Conservation (phyloP, 1,140 invertebrate species). For the Xylocopa sonorina region DNA sequence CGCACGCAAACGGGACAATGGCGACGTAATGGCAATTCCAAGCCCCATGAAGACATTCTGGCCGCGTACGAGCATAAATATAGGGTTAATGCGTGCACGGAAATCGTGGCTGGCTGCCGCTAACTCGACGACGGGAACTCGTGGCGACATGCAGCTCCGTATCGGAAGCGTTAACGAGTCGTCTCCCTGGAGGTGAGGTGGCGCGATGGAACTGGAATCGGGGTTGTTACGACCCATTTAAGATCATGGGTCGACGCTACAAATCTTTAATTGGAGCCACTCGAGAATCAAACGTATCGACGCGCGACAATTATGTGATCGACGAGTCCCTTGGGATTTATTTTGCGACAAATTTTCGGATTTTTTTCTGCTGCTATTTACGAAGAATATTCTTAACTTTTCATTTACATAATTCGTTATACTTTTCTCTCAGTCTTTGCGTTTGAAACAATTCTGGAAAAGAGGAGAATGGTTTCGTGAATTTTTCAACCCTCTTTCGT, state of each 20-base stretch:
- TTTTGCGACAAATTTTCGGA: too few relatives aligned
- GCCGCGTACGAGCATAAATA: constrained; percentile 32
- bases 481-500: neutral
- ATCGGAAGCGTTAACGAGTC: constrained; percentile 44
- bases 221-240: constrained; percentile 39
- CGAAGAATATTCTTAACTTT: too few relatives aligned
- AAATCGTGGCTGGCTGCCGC: constrained; percentile 9
- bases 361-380: too few relatives aligned
- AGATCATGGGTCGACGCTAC: constrained; percentile 18
- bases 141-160: constrained; percentile 24
- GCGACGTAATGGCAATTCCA: constrained; percentile 19
- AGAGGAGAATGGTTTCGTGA: neutral
- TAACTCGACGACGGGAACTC: constrained; percentile 18
- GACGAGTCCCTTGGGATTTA: neutral
- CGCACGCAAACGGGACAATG: constrained; percentile 10
- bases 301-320: constrained; percentile 8
- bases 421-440: too few relatives aligned
- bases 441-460: too few relatives aligned
- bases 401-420: too few relatives aligned
- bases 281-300: constrained; percentile 9
- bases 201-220: constrained; percentile 42
- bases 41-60: constrained; percentile 9
- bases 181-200: neutral
- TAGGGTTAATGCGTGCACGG: constrained; percentile 30
- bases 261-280: constrained; percentile 32